These are phyloP conservation scores for Ataeniobius toweri DNA, from an alignment of 2,797 vertebrate genomes.

Conservation along the genomic window DNA sequence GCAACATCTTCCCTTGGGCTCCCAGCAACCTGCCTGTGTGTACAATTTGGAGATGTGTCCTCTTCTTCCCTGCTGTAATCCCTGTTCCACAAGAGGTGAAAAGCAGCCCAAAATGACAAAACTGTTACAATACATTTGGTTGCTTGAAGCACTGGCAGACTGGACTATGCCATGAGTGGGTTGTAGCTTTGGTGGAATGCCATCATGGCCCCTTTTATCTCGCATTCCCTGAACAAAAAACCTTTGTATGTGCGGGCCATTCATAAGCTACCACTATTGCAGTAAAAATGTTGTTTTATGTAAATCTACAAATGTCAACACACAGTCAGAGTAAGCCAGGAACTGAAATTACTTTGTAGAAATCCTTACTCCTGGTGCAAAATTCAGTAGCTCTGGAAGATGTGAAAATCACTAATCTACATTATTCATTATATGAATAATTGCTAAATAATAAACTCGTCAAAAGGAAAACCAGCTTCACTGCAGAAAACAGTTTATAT, in stretches of 20 bases:
- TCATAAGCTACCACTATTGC: background rate
- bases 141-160: no score
- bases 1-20: no score
- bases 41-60: no score
- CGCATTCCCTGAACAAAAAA: no score
- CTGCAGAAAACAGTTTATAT: constrained; percentile 16
- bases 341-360: background rate
- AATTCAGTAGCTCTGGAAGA: constrained; percentile 13
- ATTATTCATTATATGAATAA: constrained; percentile 25
- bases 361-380: background rate
- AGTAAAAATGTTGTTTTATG: background rate
- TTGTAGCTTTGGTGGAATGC: no score
- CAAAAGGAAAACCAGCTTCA: constrained; percentile 23
- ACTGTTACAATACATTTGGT: no score
- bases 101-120: no score
- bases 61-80: no score
- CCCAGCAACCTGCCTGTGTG: no score
- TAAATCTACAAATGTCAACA: constrained; percentile 17
- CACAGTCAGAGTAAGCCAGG: background rate
- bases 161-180: no score
- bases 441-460: constrained; percentile 21
- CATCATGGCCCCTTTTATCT: no score
- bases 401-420: constrained; percentile 5
- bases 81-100: no score
- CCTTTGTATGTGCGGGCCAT: background rate